Evolutionary conservation across 2,888 invertebrate genomes (phyloP), one percentile per base, ranked within the genome.

Genomic region (Pterostichus niger): DNA sequence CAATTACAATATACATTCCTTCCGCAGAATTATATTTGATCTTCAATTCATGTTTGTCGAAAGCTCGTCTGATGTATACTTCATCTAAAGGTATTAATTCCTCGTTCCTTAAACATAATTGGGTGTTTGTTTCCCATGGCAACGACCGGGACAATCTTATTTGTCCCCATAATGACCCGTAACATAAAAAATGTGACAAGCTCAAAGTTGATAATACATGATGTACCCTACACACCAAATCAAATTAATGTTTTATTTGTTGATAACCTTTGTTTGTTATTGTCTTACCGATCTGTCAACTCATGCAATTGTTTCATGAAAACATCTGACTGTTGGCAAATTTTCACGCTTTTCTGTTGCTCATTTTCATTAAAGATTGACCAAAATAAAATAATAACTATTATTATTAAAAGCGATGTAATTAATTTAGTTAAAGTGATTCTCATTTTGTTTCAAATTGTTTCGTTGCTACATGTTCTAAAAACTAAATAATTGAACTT

Each of bases 81-180:
- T 92, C 92, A 85, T 91, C 91, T 80, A 90, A 88, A 2, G 88
- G 86, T 5, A 89, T 87, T 2, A 90, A 80, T 85, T 92, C 91
- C 84, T 90, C 90, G 86, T 90, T 90, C 15, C 91, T 87, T 6
- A 92, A 86, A 86, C 93, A 93, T 10, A 92, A 86, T 84, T 92
- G 91, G 7, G 91, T 88, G 86, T 91, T 90, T 59, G 89, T 88
- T 84, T 91, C 91, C 92, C 93, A 93, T 0, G 92, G 92, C 7
- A 92, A 87, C n/a, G 91, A 90, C 15, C 90, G 88, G 6, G 91
- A 90, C 54, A 90, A 87, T 84, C 92, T 89, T 54, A 92, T 89
- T 85, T 92, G 92, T 75, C 92, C 92, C 93, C 92, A 93, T 2
- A 93, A 89, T 9, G 91, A 90, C 35, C 91, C 92, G 84, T 92